Evolutionary conservation across 2,113 vertebrate species (phyloP), one percentile per base, ranked within the genome.

Genomic region (Aix galericulata): DNA sequence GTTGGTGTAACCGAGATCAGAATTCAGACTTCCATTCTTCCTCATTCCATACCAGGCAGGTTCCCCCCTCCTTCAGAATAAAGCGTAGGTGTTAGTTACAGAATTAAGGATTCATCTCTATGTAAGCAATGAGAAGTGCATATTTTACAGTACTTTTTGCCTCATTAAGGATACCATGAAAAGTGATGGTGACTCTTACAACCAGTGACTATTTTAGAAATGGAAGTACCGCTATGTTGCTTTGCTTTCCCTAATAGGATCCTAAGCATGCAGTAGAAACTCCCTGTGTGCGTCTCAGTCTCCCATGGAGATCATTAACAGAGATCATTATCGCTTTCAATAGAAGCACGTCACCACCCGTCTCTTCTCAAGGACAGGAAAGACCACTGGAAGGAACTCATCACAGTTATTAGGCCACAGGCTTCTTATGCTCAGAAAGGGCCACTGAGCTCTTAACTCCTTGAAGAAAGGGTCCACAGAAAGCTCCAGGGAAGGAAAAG

Each of bases 141-240:
- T 59, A 78, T 79, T 89, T 81, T 68, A 11, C 77, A 0, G 0
- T 83, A 80, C 3, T 56, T 93, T 82, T 91, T 73, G 23, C 69
- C 58, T 92, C 93, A 67, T 83, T 80, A 94, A 86, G 40, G 90
- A 67, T 76, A 82, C 31, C 16, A 23, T 73, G 66, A 59, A 64
- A 48, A 86, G 26, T 60, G 81, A 38, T 4, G 25, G 31, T 34
- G 7, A 16, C 53, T 84, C 77, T 68, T 72, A 86, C 20, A 80
- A 12, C 53, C 71, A 89, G 59, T 40, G 8, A 82, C 38, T 22
- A 40, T 42, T 94, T 89, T 44, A 92, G 86, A 91, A 91, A 60
- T 2, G 64, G 56, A 86, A 82, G 55, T n/a, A 64, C 56, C 1
- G 2, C 15, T 89, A 31, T 5, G 29, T 89, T 64, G 29, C 46